Conservation (phyloP, 2,113 vertebrate species). For the Erpornis zantholeuca region DNA sequence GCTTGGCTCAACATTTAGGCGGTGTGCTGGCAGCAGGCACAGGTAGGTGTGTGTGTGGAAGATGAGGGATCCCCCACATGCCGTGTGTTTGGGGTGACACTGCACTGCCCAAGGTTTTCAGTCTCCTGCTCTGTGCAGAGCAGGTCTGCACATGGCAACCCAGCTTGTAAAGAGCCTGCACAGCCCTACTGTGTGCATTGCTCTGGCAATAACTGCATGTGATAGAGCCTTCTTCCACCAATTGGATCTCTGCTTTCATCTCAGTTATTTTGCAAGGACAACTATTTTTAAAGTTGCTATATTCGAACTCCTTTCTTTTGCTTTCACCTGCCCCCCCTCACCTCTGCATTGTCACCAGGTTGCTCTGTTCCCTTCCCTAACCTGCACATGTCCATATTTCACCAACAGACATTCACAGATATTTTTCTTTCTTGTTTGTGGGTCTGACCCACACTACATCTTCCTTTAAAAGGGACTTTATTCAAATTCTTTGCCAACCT, state of each 20-base stretch:
- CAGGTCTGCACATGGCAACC: neutral
- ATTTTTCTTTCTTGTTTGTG: neutral
- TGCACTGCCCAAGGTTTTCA: neutral
- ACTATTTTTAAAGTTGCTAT: slow-evolving; percentile 56
- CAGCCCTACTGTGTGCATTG: neutral
- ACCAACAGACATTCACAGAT: neutral
- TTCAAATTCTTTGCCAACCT: neutral
- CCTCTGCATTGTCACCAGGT: neutral
- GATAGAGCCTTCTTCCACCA: slow-evolving; percentile 25
- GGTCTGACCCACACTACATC: neutral
- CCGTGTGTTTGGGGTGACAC: neutral
- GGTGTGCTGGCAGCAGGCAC: neutral
- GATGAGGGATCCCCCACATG: neutral
- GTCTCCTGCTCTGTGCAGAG: neutral
- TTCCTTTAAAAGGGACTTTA: slow-evolving; percentile 7
- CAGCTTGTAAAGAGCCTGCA: neutral
- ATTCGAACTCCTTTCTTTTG: slow-evolving; percentile 36
- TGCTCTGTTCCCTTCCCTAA: slow-evolving; percentile 3
- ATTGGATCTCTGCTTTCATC: slow-evolving; percentile 7
- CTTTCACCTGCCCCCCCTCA: neutral
- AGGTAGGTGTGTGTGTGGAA: neutral
- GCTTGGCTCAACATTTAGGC: neutral
- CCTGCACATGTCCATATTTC: neutral
- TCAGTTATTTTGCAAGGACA: slow-evolving; percentile 38
- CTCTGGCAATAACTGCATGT: slow-evolving; percentile 45